A percentile compares a stretch with the other conserved stretches of the same genome.
Conservation (phyloP, 1,140 invertebrate genomes). For the Zaprionus ghesquierei region DNA sequence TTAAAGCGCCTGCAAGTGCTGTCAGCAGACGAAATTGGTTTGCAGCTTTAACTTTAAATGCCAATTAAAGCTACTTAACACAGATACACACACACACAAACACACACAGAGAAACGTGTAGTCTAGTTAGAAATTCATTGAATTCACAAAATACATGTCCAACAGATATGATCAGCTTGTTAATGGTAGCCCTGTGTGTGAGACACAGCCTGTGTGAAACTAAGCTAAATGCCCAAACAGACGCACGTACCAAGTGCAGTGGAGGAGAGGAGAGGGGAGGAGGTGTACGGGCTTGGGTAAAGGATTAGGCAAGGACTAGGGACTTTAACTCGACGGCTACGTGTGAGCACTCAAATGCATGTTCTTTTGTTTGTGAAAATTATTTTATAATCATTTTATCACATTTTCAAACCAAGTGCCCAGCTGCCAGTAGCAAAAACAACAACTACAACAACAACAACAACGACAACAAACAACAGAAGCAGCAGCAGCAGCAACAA, state of each 20-base stretch:
- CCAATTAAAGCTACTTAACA: conserved; percentile 50
- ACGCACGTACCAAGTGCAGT: conserved; percentile 50
- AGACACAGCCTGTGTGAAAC: conserved; percentile 7
- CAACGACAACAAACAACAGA: conserved; percentile 20
- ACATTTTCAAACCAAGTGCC: conserved; percentile 62
- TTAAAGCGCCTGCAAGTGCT: conserved; percentile 24
- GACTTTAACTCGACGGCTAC: conserved; percentile 2
- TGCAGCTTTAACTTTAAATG: conserved; percentile 10
- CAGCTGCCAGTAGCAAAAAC: conserved; percentile 42
- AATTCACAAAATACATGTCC: conserved; percentile 47
- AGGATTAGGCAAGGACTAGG: background rate
- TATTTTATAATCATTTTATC: conserved; percentile 81
- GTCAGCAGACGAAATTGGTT: conserved; percentile 20
- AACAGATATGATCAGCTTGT: conserved; percentile 3
- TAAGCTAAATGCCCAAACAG: conserved; percentile 25
- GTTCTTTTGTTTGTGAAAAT: conserved; percentile 72
- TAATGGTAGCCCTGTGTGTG: background rate
- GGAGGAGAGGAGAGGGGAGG: background rate
- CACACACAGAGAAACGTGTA: background rate
- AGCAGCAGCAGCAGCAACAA: conserved; percentile 17
- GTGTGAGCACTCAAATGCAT: conserved; percentile 42
- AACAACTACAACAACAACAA: conserved; percentile 24
- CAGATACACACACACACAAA: background rate
- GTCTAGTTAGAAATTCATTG: conserved; percentile 46
- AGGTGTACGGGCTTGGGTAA: background rate